phyloP scores from a whole-genome alignment of 1,140 invertebrate species.

The Agrypnia vestita region DNA sequence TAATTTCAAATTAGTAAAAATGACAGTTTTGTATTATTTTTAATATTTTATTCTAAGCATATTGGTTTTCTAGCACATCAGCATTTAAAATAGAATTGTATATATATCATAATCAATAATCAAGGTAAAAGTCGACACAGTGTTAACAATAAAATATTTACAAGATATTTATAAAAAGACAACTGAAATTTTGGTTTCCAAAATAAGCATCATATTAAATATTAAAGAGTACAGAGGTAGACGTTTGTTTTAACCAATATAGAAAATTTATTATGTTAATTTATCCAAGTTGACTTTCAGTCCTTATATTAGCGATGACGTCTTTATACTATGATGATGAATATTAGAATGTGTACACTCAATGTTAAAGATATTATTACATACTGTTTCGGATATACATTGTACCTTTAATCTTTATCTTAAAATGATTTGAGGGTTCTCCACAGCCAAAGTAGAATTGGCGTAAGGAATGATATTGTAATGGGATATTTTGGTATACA shows the following conservation, averaged over 20 bases:
- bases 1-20: constrained; percentile 68
- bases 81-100: constrained; percentile 22
- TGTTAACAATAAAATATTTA: too few relatives aligned
- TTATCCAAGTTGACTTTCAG: too few relatives aligned
- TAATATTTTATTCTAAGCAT: background rate
- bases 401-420: background rate
- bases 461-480: background rate
- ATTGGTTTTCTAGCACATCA: background rate
- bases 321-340: too few relatives aligned
- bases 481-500: constrained; percentile 40
- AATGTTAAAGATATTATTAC: too few relatives aligned
- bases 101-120: constrained; percentile 36
- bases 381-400: background rate
- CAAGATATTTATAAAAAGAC: too few relatives aligned
- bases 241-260: too few relatives aligned
- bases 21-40: background rate
- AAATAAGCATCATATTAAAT: too few relatives aligned
- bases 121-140: background rate
- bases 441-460: constrained; percentile 17
- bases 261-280: too few relatives aligned
- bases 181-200: too few relatives aligned
- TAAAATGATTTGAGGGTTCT: background rate
- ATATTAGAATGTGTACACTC: too few relatives aligned
- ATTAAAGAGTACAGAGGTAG: too few relatives aligned
- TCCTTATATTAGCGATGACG: too few relatives aligned